Conservation (phyloP, 2,113 vertebrate species). For the Colaptes auratus region DNA sequence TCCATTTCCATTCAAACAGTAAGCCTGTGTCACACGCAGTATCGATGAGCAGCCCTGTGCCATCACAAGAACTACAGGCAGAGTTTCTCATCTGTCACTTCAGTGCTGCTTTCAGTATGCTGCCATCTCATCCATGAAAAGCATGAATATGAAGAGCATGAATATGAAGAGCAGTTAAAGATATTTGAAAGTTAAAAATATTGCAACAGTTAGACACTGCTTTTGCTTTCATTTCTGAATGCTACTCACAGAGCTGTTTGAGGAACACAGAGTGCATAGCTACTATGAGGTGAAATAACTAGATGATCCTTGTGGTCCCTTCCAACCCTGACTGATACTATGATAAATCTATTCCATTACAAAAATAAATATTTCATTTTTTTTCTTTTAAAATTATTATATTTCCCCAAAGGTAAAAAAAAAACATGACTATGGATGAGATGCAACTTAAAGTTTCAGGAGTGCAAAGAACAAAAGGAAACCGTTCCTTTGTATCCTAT, state of each 20-base stretch:
- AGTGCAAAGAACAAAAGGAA: conserved; percentile 23
- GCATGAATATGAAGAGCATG: too few relatives aligned
- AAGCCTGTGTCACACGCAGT: neutral
- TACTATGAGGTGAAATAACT: too few relatives aligned
- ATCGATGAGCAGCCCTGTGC: neutral
- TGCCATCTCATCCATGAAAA: neutral
- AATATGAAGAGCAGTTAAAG: neutral
- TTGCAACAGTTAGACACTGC: neutral
- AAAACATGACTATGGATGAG: neutral
- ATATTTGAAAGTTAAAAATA: neutral
- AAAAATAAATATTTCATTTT: too few relatives aligned
- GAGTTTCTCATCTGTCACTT: neutral
- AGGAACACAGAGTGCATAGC: neutral
- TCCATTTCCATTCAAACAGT: neutral
- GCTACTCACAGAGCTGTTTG: neutral
- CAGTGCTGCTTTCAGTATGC: neutral
- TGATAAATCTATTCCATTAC: too few relatives aligned
- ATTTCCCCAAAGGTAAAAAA: neutral
- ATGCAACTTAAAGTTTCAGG: conserved; percentile 48
- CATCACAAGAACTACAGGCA: neutral
- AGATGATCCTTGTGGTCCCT: too few relatives aligned
- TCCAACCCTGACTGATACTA: too few relatives aligned
- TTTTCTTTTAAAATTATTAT: neutral
- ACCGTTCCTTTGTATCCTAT: conserved; percentile 16
- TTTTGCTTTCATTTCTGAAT: neutral